These are phyloP conservation scores for Australoheros scitulus DNA, from an alignment of 2,113 vertebrate genomes.

Conservation along the genomic window DNA sequence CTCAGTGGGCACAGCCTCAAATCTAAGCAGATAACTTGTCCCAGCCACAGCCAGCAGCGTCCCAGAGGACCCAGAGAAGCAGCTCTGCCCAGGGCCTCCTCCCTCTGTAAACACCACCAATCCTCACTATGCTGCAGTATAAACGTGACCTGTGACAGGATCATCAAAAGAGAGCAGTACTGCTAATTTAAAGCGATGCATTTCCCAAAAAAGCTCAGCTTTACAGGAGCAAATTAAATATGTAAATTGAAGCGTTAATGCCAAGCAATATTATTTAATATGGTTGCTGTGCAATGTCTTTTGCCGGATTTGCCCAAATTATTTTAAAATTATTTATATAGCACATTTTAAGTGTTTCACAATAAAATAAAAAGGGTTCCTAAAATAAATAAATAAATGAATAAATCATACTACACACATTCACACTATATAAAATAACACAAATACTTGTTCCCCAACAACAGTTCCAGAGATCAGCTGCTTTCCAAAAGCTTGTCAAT, in stretches of 20 bases:
- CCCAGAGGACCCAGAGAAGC: constrained; percentile 30
- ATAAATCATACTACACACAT: no score
- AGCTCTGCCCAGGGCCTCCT: constrained; percentile 39
- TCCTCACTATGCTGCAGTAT: background rate
- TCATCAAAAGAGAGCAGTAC: background rate
- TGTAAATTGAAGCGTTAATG: no score
- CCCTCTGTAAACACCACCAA: constrained; percentile 51
- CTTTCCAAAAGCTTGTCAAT: no score
- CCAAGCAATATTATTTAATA: background rate
- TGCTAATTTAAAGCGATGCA: background rate
- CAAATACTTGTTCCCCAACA: no score
- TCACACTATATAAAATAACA: no score
- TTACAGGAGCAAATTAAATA: background rate
- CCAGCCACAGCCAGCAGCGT: background rate
- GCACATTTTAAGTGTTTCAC: background rate
- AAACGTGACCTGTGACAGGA: background rate
- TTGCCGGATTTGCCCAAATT: background rate
- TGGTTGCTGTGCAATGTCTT: background rate
- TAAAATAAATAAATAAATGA: no score
- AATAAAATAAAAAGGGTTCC: no score
- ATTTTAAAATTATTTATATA: background rate
- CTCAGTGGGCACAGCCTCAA: constrained; percentile 63
- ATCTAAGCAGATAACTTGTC: constrained; percentile 59
- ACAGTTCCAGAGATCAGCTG: no score
- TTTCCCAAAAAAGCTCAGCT: background rate